Evolutionary conservation across 1,140 invertebrate species (phyloP).

Genomic region (Euwallacea fornicatus): DNA sequence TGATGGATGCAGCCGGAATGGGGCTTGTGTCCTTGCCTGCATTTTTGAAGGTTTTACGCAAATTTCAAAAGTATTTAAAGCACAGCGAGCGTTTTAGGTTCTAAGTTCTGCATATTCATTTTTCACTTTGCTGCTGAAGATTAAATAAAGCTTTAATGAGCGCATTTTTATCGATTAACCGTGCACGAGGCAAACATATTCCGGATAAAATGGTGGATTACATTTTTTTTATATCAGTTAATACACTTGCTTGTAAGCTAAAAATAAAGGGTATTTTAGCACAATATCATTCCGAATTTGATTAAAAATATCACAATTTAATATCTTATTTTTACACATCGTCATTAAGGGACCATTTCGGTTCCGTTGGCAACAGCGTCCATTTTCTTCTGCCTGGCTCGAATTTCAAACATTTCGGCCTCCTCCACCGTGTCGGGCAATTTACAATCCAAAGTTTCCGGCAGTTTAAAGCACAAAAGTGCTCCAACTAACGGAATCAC

Average conservation of each 20-base stretch:
- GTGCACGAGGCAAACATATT: too few relatives aligned
- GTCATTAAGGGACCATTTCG: conserved; percentile 24
- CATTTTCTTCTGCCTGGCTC: conserved; percentile 23
- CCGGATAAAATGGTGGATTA: too few relatives aligned
- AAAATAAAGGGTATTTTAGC: too few relatives aligned
- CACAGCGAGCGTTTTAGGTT: conserved; percentile 40
- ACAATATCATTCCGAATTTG: too few relatives aligned
- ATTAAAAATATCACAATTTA: too few relatives aligned
- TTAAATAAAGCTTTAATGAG: conserved; percentile 29
- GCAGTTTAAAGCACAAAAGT: conserved; percentile 65
- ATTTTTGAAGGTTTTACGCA: conserved; percentile 42
- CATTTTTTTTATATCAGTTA: too few relatives aligned
- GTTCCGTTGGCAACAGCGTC: conserved; percentile 6
- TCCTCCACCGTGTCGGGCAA: conserved; percentile 79
- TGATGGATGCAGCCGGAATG: conserved; percentile 41
- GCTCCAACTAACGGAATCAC: conserved; percentile 65
- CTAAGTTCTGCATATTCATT: conserved; percentile 47
- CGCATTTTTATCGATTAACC: too few relatives aligned
- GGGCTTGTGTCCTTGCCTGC: conserved; percentile 44
- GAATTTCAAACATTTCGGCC: conserved; percentile 68
- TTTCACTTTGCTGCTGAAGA: conserved; percentile 44
- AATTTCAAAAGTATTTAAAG: too few relatives aligned
- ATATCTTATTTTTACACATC: not conserved
- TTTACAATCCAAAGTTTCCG: conserved; percentile 72
- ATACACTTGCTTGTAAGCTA: too few relatives aligned